A percentile compares a stretch with the other conserved stretches of the same genome.
Conservation (phyloP, 2,797 vertebrate species). For the Poeciliopsis presidionis region DNA sequence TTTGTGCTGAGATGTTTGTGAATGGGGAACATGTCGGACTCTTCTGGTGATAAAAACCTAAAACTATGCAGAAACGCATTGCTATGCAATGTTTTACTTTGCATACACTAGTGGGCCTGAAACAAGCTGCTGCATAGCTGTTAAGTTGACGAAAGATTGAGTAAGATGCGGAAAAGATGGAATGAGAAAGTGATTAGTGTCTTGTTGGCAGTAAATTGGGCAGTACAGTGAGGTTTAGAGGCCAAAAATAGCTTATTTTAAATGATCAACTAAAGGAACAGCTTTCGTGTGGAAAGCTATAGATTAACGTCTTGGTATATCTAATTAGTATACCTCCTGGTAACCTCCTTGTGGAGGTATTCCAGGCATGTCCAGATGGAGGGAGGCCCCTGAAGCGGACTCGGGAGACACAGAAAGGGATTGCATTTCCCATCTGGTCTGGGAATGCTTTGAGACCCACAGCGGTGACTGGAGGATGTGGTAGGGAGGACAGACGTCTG, state of each 20-base stretch:
- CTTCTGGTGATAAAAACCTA: not conserved
- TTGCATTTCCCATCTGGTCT: conserved; percentile 44
- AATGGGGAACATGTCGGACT: conserved; percentile 1
- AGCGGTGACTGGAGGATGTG: conserved; percentile 30
- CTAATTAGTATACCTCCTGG: conserved; percentile 20
- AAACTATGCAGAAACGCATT: conserved; percentile 1
- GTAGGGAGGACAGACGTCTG: conserved; percentile 25
- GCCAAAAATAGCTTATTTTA: not conserved
- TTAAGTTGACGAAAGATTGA: not conserved
- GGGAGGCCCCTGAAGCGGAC: conserved; percentile 25
- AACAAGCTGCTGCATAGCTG: not conserved
- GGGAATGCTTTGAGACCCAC: conserved; percentile 26
- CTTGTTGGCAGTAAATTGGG: not conserved
- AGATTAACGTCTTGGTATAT: conserved; percentile 24
- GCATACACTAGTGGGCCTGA: not conserved
- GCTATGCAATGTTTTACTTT: not conserved
- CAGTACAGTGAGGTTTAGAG: not conserved
- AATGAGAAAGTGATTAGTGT: conserved; percentile 2
- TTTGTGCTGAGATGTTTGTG: conserved; percentile 9
- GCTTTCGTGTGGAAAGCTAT: conserved; percentile 20
- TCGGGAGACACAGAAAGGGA: conserved; percentile 27
- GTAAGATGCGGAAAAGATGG: not conserved
- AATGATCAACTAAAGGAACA: conserved; percentile 6
- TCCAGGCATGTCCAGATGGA: conserved; percentile 30
- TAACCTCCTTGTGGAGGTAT: conserved; percentile 25